Evolutionary conservation across 2,113 vertebrate species (phyloP).

Genomic region (Eubucco bourcierii): DNA sequence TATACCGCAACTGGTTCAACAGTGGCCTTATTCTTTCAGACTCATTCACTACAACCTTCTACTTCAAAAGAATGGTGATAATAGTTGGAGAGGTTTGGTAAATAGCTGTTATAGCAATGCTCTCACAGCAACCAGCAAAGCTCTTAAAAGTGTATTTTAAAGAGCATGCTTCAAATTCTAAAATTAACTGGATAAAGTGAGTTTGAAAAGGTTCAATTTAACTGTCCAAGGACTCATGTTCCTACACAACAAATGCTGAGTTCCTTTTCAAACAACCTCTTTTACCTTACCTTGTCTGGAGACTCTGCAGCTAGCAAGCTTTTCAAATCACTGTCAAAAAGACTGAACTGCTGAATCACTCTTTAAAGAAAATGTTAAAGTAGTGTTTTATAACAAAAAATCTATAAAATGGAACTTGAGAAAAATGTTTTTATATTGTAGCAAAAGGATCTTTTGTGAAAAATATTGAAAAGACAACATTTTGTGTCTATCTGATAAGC

Average conservation of each 20-base stretch:
- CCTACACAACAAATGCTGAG: neutral
- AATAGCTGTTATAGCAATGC: neutral
- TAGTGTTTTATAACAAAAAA: neutral
- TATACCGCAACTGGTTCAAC: neutral
- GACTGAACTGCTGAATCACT: neutral
- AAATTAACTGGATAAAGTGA: neutral
- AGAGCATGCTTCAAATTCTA: neutral
- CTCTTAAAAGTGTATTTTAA: neutral
- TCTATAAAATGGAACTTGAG: neutral
- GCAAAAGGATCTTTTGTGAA: neutral
- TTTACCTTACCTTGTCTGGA: neutral
- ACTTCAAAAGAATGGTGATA: neutral
- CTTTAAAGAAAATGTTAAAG: conserved; percentile 10
- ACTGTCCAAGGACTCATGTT: neutral
- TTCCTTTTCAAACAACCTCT: neutral
- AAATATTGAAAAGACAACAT: neutral
- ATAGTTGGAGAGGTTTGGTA: neutral
- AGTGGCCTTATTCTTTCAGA: neutral
- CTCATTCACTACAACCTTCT: neutral
- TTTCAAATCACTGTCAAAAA: neutral
- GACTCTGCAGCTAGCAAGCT: neutral
- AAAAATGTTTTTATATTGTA: neutral
- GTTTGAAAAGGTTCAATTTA: neutral
- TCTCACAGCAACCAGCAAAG: neutral
- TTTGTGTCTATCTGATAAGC: neutral